Evolutionary conservation across 2,113 vertebrate species (phyloP).

Genomic region (Anoplopoma fimbria): DNA sequence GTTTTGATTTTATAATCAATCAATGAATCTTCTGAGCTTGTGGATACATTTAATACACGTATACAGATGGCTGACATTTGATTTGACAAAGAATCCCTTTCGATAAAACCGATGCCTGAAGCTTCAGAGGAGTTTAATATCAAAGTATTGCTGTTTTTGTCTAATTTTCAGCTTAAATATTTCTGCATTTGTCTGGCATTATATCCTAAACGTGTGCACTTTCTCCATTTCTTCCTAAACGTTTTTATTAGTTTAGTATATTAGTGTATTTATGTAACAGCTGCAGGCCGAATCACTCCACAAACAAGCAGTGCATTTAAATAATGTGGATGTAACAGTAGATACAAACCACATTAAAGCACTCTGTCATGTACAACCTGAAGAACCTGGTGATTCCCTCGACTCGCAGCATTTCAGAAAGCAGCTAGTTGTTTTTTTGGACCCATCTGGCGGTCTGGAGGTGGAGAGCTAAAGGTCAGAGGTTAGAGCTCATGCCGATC

Average conservation of each 20-base stretch:
- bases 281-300: not conserved
- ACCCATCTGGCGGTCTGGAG: not conserved
- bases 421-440: not conserved
- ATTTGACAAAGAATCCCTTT: not conserved
- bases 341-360: not conserved
- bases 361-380: not conserved
- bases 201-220: not conserved
- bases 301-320: not conserved
- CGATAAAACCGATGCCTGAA: no score
- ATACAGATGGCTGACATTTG: not conserved
- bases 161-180: not conserved
- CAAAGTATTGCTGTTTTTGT: not conserved
- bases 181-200: not conserved
- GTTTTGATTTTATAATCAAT: not conserved
- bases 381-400: not conserved
- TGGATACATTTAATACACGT: not conserved
- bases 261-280: not conserved
- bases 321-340: not conserved
- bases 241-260: no score
- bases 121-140: constrained; percentile 1
- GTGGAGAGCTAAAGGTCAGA: constrained; percentile 72
- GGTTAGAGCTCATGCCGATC: constrained; percentile 90
- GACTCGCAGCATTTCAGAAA: not conserved
- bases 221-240: not conserved
- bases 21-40: not conserved